Conservation (phyloP, 2,113 vertebrate species). For the Drymodes brunneopygia region DNA sequence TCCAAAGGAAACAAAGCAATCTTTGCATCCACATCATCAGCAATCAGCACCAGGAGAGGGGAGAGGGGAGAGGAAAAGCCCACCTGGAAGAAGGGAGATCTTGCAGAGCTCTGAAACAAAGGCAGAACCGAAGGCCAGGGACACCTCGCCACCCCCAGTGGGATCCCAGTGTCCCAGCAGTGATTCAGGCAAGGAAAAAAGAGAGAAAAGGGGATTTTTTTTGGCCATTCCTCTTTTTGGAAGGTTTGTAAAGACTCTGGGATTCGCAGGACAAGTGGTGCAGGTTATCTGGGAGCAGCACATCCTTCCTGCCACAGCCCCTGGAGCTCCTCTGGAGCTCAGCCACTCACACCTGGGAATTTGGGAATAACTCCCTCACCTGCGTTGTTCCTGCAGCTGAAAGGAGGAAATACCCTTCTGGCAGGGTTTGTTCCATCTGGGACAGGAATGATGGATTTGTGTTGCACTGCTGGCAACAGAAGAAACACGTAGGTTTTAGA, state of each 20-base stretch:
- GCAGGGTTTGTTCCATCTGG: accelerated
- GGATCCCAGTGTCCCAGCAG: not conserved
- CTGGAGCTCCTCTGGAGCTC: not conserved
- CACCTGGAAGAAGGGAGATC: slow-evolving; percentile 2
- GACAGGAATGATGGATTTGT: not conserved
- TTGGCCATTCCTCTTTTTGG: not conserved
- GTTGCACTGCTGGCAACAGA: too few species aligned
- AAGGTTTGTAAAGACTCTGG: not conserved
- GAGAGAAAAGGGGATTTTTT: not conserved
- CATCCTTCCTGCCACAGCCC: not conserved
- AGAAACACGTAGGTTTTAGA: too few species aligned
- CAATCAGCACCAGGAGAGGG: slow-evolving; percentile 3
- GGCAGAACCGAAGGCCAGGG: not conserved
- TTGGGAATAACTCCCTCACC: not conserved
- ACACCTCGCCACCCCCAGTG: not conserved
- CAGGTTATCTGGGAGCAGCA: not conserved
- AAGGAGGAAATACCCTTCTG: too few species aligned
- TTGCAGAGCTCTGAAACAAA: not conserved
- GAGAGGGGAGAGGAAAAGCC: not conserved
- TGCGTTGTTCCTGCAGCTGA: accelerated
- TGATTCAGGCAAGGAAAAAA: not conserved
- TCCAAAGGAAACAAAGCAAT: slow-evolving; percentile 43
- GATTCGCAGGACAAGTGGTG: not conserved
- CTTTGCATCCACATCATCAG: slow-evolving; percentile 23
- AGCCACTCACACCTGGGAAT: not conserved